These are phyloP conservation scores for Oscheius sp. DNA, from an alignment of 1,140 invertebrate genomes.

Conservation along the genomic window DNA sequence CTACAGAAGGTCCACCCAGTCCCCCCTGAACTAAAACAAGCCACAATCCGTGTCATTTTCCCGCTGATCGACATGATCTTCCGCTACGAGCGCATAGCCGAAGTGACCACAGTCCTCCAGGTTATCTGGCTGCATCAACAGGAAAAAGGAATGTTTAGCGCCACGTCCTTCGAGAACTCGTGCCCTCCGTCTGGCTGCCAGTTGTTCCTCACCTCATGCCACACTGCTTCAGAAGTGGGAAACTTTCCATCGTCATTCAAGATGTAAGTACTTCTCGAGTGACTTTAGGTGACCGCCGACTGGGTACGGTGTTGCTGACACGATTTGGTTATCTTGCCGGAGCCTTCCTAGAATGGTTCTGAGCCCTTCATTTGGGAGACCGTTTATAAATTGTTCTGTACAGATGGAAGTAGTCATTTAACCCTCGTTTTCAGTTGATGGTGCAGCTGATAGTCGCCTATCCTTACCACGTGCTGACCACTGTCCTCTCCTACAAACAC, in stretches of 20 bases:
- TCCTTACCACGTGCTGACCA: not conserved
- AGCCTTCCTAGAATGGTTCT: too few relatives aligned
- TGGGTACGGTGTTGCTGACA: too few relatives aligned
- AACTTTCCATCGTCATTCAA: not conserved
- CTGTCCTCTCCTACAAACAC: not conserved
- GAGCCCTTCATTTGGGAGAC: too few relatives aligned
- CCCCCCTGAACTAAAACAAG: not conserved
- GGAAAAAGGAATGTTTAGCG: too few relatives aligned
- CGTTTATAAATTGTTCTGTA: too few relatives aligned
- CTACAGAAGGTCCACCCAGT: not conserved
- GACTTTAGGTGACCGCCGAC: too few relatives aligned
- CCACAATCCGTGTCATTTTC: not conserved
- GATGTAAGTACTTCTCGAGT: not conserved
- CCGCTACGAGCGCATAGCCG: constrained; percentile 5
- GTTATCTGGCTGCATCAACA: too few relatives aligned
- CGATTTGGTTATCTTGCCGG: too few relatives aligned
- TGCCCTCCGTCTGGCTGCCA: not conserved
- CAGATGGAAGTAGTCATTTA: too few relatives aligned
- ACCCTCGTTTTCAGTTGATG: not conserved
- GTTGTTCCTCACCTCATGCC: constrained; percentile 7
- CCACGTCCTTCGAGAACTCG: too few relatives aligned
- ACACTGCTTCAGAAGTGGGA: constrained; percentile 10
- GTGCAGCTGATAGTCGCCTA: not conserved
- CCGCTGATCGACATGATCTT: constrained; percentile 22
- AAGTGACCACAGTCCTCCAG: not conserved